These are phyloP conservation scores for Drosophila fulvimacula DNA, from an alignment of 2,888 invertebrate genomes.

Conservation along the genomic window DNA sequence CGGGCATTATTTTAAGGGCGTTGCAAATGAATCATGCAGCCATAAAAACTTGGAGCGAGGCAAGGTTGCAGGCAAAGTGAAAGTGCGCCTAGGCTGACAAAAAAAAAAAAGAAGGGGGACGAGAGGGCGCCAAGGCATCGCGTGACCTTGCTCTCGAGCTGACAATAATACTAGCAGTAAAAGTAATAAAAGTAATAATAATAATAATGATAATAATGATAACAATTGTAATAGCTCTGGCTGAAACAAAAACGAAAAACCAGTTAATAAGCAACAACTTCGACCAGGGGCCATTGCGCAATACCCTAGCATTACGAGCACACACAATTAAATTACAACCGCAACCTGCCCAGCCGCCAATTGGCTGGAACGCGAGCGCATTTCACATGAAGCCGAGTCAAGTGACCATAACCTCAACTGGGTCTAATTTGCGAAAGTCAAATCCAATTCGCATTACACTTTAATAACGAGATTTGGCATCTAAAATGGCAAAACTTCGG, in stretches of 20 bases:
- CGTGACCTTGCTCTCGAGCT: conserved; percentile 54
- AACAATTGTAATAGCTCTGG: conserved; percentile 23
- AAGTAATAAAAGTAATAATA: conserved; percentile 5
- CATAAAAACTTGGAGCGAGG: conserved; percentile 26
- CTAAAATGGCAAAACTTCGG: neutral
- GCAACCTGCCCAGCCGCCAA: conserved; percentile 41
- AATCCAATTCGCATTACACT: conserved; percentile 33
- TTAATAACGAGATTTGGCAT: conserved; percentile 34
- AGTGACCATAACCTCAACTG: conserved; percentile 52
- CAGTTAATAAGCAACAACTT: conserved; percentile 51
- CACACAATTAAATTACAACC: conserved; percentile 58
- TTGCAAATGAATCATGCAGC: conserved; percentile 38
- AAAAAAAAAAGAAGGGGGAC: conserved; percentile 16
- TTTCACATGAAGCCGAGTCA: conserved; percentile 33
- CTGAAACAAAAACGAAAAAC: conserved; percentile 28
- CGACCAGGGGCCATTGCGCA: conserved; percentile 49
- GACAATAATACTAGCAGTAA: conserved; percentile 19
- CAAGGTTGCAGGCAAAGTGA: conserved; percentile 44
- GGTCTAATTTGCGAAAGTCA: conserved; percentile 16
- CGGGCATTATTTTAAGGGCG: conserved; percentile 34
- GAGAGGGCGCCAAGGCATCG: conserved; percentile 40
- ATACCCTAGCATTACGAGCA: conserved; percentile 44
- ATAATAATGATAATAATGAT: conserved; percentile 10
- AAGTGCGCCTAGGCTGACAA: conserved; percentile 36
- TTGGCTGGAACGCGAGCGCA: conserved; percentile 49